These are phyloP conservation scores for Hepsetus odoe DNA, from an alignment of 2,113 vertebrate genomes.

Conservation along the genomic window DNA sequence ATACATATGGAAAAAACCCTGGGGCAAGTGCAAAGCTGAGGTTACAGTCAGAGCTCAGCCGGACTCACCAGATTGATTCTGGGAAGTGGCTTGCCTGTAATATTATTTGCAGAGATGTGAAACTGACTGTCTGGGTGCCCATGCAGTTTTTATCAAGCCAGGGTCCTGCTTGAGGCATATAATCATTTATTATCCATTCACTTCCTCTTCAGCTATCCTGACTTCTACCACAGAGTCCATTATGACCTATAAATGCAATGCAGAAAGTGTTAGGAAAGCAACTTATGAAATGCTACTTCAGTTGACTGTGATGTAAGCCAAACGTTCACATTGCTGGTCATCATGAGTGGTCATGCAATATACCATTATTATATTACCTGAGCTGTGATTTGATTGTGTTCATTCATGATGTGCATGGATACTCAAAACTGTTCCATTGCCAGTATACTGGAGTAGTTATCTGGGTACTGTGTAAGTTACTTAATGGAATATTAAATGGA, in stretches of 20 bases:
- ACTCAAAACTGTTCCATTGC: too few relatives aligned
- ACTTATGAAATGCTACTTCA: too few relatives aligned
- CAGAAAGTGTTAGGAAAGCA: background rate
- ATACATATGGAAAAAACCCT: conserved; percentile 35
- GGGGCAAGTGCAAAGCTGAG: background rate
- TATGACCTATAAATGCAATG: background rate
- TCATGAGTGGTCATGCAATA: too few relatives aligned
- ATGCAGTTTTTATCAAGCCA: conserved; percentile 13
- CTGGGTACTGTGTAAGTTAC: too few relatives aligned
- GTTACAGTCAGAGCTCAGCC: background rate
- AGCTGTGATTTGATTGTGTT: too few relatives aligned
- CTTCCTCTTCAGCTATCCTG: background rate
- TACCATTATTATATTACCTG: too few relatives aligned
- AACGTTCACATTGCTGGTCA: too few relatives aligned
- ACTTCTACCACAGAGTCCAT: background rate
- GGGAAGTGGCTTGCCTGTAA: conserved; percentile 19
- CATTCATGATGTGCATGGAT: too few relatives aligned
- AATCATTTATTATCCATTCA: background rate
- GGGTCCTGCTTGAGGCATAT: conserved; percentile 3
- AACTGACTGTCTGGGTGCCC: conserved; percentile 1
- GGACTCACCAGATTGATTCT: conserved; percentile 33
- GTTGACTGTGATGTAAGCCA: too few relatives aligned
- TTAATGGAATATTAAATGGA: too few relatives aligned
- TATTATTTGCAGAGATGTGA: conserved; percentile 7
- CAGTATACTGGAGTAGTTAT: too few relatives aligned